Conservation (phyloP, 2,113 vertebrate species). For the Romanogobio albipinnatus region DNA sequence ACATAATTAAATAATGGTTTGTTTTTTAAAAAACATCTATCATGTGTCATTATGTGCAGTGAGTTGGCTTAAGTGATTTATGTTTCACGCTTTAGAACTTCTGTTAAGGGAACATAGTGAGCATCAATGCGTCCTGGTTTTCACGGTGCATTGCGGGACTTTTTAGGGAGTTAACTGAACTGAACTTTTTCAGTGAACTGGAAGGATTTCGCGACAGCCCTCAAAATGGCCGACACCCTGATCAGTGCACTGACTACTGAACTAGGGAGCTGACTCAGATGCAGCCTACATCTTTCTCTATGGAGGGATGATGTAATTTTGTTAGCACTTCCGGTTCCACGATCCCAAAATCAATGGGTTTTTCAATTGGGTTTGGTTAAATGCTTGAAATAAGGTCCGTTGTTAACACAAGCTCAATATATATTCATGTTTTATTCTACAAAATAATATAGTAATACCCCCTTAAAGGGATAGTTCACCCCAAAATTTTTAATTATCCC, state of each 20-base stretch:
- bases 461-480: neutral
- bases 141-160: too few relatives aligned
- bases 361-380: neutral
- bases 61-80: too few relatives aligned
- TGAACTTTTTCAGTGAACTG: neutral
- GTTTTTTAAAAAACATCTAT: too few relatives aligned
- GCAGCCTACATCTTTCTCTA: neutral
- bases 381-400: neutral
- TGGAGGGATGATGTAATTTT: neutral
- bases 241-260: neutral
- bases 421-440: neutral
- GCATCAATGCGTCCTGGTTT: neutral
- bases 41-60: too few relatives aligned
- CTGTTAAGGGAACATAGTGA: neutral
- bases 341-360: neutral
- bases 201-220: neutral
- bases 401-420: neutral
- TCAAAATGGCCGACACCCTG: neutral
- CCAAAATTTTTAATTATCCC: too few relatives aligned
- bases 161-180: neutral
- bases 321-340: neutral
- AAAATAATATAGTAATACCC: neutral
- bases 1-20: too few relatives aligned
- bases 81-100: too few relatives aligned
- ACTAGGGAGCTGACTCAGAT: neutral